A percentile compares a stretch with the other conserved stretches of the same genome.
Evolutionary conservation across 2,888 invertebrate species (phyloP).

Genomic region (Kuschelorhynchus macadamiae): DNA sequence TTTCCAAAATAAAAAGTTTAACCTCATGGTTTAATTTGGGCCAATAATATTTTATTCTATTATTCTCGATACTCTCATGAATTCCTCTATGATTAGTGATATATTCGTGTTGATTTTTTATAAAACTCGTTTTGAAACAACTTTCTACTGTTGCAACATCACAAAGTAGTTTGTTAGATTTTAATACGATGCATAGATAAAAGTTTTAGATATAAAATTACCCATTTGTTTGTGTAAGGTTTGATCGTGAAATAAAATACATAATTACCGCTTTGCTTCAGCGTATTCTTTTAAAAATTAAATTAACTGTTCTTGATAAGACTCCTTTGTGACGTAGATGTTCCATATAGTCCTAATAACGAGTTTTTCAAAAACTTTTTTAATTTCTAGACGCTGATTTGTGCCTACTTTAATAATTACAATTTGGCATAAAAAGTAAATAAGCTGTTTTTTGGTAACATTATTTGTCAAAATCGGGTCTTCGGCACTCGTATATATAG

Average conservation of each 20-base stretch:
- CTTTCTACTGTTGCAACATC: conserved; percentile 2
- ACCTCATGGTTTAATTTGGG: conserved; percentile 10
- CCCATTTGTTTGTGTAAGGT: conserved; percentile 20
- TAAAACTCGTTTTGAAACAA: neutral
- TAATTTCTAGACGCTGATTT: no score
- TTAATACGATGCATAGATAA: conserved; percentile 16
- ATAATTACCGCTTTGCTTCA: no score
- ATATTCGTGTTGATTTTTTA: conserved; percentile 20
- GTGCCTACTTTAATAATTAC: neutral
- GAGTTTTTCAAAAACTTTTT: neutral
- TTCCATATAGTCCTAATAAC: conserved; percentile 14
- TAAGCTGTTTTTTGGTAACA: neutral
- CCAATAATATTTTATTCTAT: conserved; percentile 17
- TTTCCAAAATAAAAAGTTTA: neutral
- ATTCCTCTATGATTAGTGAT: conserved; percentile 24
- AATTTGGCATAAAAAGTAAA: neutral
- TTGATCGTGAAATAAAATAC: neutral
- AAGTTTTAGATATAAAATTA: conserved; percentile 15
- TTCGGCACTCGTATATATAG: neutral
- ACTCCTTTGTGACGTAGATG: conserved; percentile 9
- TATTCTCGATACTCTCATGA: conserved; percentile 7
- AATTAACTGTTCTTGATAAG: no score
- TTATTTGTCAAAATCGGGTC: neutral
- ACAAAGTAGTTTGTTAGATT: conserved; percentile 3
- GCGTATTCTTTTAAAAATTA: no score